Evolutionary conservation across 2,888 invertebrate genomes (phyloP).

Genomic region (Strigamia maritima): DNA sequence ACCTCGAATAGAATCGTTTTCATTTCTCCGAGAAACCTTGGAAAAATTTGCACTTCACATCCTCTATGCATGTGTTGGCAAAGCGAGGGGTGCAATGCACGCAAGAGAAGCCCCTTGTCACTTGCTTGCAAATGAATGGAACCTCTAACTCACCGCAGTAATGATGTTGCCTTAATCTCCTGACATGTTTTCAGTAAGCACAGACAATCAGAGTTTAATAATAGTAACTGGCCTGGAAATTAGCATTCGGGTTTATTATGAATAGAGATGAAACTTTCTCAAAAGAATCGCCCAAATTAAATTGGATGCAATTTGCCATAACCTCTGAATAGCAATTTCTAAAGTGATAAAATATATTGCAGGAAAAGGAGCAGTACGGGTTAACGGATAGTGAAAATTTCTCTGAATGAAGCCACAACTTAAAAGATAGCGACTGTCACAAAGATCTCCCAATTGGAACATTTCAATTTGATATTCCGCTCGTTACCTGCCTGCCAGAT

Average conservation of each 20-base stretch:
- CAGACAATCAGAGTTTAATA: conserved; percentile 34
- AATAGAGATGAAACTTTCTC: conserved; percentile 32
- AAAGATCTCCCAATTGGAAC: conserved; percentile 34
- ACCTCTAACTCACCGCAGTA: conserved; percentile 25
- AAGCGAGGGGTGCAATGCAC: conserved; percentile 1
- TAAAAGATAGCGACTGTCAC: conserved; percentile 32
- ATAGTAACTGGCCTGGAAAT: conserved; percentile 30
- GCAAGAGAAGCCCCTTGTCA: conserved; percentile 34
- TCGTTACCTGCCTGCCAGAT: not conserved
- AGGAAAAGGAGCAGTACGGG: conserved; percentile 27
- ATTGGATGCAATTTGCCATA: conserved; percentile 32
- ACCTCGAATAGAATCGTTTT: not conserved
- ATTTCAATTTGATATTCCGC: conserved; percentile 26
- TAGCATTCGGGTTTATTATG: conserved; percentile 28
- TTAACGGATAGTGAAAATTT: conserved; percentile 28
- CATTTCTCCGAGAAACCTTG: not conserved
- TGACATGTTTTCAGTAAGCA: conserved; percentile 32
- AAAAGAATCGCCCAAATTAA: conserved; percentile 32
- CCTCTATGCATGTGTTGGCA: not conserved
- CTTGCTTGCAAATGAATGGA: conserved; percentile 26
- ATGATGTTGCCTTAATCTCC: conserved; percentile 32
- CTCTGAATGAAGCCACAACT: conserved; percentile 32
- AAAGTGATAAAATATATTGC: conserved; percentile 17
- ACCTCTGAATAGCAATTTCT: conserved; percentile 24
- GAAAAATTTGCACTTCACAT: conserved; percentile 18